Evolutionary conservation across 2,888 invertebrate species (phyloP).

Genomic region (Protophormia terraenovae): DNA sequence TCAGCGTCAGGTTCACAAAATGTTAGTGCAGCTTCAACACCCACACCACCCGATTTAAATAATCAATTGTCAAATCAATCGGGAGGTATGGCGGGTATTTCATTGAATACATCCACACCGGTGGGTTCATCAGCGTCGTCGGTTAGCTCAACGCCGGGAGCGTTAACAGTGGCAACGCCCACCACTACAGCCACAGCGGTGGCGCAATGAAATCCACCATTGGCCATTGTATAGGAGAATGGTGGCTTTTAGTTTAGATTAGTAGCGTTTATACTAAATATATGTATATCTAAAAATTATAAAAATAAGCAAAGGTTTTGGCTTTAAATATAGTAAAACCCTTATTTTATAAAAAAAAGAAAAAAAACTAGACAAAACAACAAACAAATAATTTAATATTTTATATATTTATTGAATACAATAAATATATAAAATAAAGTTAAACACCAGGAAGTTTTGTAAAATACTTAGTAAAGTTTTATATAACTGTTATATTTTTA

Average conservation of each 20-base stretch:
- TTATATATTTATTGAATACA: too few species aligned
- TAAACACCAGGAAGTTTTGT: conserved; percentile 56
- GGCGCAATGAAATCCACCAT: conserved; percentile 69
- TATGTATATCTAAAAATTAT: background rate
- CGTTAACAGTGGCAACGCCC: conserved; percentile 74
- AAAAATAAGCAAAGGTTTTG: conserved; percentile 65
- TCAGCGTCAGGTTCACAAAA: conserved; percentile 69
- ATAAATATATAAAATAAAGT: conserved; percentile 17
- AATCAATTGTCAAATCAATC: conserved; percentile 78
- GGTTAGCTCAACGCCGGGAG: conserved; percentile 71
- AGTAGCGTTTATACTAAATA: conserved; percentile 38
- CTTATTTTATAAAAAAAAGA: conserved; percentile 52
- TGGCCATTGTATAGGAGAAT: conserved; percentile 59
- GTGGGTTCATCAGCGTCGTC: conserved; percentile 75
- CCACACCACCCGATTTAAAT: conserved; percentile 78
- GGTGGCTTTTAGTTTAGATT: conserved; percentile 56
- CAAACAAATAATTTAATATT: background rate
- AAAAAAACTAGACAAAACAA: conserved; percentile 24
- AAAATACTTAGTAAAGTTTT: conserved; percentile 40
- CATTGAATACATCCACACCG: conserved; percentile 72
- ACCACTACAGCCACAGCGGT: conserved; percentile 74
- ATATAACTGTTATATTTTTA: conserved; percentile 30
- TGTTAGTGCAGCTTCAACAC: conserved; percentile 73
- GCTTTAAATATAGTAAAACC: conserved; percentile 65
- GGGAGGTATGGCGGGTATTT: conserved; percentile 44